Percentiles rank a stretch among this genome's conserved stretches.
Conservation (phyloP, 2,113 vertebrate species). For the Gallinago jamesoni region DNA sequence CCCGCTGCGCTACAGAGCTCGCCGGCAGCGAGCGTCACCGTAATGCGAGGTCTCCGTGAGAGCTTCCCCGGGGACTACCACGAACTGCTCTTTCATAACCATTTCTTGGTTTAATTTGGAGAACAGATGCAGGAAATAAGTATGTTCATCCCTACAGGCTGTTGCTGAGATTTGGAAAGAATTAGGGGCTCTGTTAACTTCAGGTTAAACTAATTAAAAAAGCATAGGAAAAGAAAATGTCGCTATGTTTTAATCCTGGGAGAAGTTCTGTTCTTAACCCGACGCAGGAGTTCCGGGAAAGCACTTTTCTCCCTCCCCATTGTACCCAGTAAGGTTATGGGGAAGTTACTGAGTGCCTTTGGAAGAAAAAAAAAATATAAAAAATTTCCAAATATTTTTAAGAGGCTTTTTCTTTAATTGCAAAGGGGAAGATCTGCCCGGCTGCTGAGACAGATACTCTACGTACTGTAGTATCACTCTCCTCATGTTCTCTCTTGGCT, state of each 20-base stretch:
- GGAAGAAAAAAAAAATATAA: not conserved
- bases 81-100: not conserved
- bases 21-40: not conserved
- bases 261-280: constrained; percentile 9
- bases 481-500: accelerated
- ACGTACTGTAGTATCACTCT: not conserved
- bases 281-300: not conserved
- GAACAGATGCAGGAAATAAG: constrained; percentile 21
- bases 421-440: not conserved
- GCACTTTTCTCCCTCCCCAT: not conserved
- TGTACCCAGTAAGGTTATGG: not conserved
- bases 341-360: not conserved
- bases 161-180: not conserved
- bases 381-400: accelerated
- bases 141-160: not conserved
- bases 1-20: not conserved
- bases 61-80: not conserved
- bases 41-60: not conserved
- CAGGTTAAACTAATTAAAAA: not conserved
- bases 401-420: not conserved
- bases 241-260: not conserved
- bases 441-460: not conserved
- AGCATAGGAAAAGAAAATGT: not conserved
- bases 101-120: not conserved
- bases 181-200: not conserved